These are phyloP conservation scores for Procambarus virginalis DNA, from an alignment of 1,140 invertebrate species.

Conservation along the genomic window DNA sequence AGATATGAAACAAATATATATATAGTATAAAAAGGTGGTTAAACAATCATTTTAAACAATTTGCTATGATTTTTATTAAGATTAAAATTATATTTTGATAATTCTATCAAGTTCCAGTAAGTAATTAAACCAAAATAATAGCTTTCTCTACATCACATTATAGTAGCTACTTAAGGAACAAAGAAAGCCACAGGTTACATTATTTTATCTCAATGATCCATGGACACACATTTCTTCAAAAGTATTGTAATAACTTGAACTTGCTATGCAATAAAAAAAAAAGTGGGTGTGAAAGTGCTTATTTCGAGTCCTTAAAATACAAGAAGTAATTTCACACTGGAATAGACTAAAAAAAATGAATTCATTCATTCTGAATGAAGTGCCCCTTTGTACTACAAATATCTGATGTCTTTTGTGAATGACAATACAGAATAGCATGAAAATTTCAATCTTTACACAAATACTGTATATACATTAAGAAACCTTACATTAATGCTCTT, in stretches of 20 bases:
- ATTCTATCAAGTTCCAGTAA: no score
- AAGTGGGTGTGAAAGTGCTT: neutral
- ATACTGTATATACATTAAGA: neutral
- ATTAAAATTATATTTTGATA: no score
- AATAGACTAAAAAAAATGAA: neutral
- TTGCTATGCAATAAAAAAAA: neutral
- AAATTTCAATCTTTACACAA: neutral
- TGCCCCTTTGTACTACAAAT: constrained; percentile 6
- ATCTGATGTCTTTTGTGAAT: neutral
- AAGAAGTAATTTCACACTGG: neutral
- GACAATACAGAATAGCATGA: neutral
- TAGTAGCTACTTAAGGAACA: no score
- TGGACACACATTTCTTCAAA: neutral
- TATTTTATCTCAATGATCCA: neutral
- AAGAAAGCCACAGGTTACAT: neutral
- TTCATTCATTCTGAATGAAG: neutral
- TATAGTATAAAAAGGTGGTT: no score
- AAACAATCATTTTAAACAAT: no score
- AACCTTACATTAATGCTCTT: neutral
- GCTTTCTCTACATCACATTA: no score
- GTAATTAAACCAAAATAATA: no score
- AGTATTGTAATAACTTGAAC: neutral
- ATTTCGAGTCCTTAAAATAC: neutral
- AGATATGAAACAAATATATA: no score
- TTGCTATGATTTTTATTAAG: no score